These are phyloP conservation scores for Trochalopteron elliotii DNA, from an alignment of 2,113 vertebrate genomes.

Conservation along the genomic window DNA sequence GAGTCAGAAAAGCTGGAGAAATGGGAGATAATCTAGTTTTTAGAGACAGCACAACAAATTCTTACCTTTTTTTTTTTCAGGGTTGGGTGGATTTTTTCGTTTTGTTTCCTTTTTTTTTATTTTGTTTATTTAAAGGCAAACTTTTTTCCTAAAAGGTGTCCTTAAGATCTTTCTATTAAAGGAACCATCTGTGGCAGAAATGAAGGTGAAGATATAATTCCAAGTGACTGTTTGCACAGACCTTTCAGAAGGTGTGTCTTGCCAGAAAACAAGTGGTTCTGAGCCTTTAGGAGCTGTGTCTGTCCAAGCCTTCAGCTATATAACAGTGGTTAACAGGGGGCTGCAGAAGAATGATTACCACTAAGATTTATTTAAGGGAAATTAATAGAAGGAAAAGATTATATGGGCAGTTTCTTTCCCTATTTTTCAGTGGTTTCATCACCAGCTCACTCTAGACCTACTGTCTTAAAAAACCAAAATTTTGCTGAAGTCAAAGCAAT, in stretches of 20 bases:
- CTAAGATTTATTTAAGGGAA: background rate
- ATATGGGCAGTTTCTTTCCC: background rate
- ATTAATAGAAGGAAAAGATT: background rate
- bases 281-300: background rate
- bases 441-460: background rate
- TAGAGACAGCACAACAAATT: background rate
- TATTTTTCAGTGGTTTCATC: background rate
- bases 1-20: background rate
- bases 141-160: background rate
- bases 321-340: background rate
- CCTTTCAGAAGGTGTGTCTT: background rate
- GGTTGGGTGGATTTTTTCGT: background rate
- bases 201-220: background rate
- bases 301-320: background rate
- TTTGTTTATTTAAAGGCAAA: background rate
- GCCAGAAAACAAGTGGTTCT: background rate
- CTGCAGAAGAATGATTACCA: background rate
- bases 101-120: background rate
- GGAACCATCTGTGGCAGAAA: background rate
- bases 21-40: background rate
- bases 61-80: background rate
- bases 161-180: background rate
- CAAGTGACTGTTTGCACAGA: background rate
- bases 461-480: background rate
- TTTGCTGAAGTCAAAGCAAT: background rate